Percentiles rank a stretch among this genome's conserved stretches.
These are phyloP conservation scores for Drosophila grimshawi DNA, from an alignment of 1,140 invertebrate genomes.

Conservation along the genomic window DNA sequence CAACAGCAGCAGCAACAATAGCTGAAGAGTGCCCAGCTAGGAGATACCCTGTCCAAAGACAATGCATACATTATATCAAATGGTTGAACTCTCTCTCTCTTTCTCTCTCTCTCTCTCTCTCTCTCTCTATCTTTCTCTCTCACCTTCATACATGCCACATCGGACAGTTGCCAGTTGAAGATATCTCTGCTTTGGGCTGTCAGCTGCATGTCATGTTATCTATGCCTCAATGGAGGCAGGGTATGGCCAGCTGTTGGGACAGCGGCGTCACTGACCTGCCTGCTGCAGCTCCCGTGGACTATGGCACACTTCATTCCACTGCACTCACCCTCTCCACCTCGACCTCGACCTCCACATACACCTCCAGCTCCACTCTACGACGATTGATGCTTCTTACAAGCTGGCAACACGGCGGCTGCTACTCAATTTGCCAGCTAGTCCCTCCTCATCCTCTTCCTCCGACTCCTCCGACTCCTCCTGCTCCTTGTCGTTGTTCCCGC, in stretches of 20 bases:
- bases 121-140: too few relatives aligned
- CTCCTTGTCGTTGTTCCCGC: not conserved
- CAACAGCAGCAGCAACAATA: not conserved
- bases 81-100: too few relatives aligned
- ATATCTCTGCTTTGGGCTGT: too few relatives aligned
- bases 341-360: too few relatives aligned
- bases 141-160: too few relatives aligned
- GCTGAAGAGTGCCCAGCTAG: not conserved
- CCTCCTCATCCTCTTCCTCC: not conserved
- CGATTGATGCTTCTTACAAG: conserved; percentile 10
- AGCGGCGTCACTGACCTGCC: conserved; percentile 27
- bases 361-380: not conserved
- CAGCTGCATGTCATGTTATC: too few relatives aligned
- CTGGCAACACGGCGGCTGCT: conserved; percentile 1
- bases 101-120: too few relatives aligned
- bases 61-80: too few relatives aligned
- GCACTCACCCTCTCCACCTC: too few relatives aligned
- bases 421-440: conserved; percentile 9
- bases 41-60: conserved; percentile 11
- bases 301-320: too few relatives aligned
- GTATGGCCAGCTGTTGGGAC: not conserved
- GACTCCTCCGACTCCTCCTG: not conserved
- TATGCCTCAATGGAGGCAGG: too few relatives aligned
- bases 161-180: too few relatives aligned
- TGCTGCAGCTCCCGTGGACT: not conserved